Conservation (phyloP, 2,888 invertebrate genomes). For the Copidosoma aretas region DNA sequence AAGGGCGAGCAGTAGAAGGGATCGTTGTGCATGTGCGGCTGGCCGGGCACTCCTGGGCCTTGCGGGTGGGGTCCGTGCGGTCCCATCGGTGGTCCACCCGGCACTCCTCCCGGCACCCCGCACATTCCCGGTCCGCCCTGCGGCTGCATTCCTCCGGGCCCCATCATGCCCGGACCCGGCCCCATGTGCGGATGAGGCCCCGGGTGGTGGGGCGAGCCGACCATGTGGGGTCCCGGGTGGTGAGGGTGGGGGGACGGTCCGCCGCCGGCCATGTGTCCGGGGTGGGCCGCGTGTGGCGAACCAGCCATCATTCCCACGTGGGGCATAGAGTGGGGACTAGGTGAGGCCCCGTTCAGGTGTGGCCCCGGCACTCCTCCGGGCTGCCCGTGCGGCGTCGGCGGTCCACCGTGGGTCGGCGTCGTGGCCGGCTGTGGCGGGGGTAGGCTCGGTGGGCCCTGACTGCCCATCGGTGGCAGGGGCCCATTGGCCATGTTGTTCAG, state of each 20-base stretch:
- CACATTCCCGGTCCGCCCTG: conserved; percentile 59
- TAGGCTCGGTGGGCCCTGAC: conserved; percentile 52
- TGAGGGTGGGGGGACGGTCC: conserved; percentile 60
- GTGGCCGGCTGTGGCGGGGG: conserved; percentile 60
- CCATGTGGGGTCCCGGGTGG: conserved; percentile 60
- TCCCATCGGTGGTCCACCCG: conserved; percentile 54
- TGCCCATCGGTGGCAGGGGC: conserved; percentile 57
- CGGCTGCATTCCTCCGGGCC: conserved; percentile 57
- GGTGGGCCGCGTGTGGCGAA: conserved; percentile 53
- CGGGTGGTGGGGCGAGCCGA: conserved; percentile 59
- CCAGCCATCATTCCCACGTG: conserved; percentile 60
- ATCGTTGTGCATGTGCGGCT: conserved; percentile 65
- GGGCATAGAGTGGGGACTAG: conserved; percentile 59
- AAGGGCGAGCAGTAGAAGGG: conserved; percentile 70
- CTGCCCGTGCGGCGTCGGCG: conserved; percentile 56
- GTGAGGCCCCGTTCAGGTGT: conserved; percentile 59
- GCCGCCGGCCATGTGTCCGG: conserved; percentile 58
- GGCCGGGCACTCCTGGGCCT: conserved; percentile 59
- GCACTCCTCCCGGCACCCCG: conserved; percentile 55
- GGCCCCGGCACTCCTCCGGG: conserved; percentile 50
- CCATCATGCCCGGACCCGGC: conserved; percentile 52
- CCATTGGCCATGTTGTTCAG: conserved; percentile 62
- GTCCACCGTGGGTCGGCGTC: conserved; percentile 60
- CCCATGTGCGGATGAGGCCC: conserved; percentile 57
- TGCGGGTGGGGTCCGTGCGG: conserved; percentile 51